Conservation (phyloP, 92 coral and sea anemone genomes). For the Palythoa heliodiscus region DNA sequence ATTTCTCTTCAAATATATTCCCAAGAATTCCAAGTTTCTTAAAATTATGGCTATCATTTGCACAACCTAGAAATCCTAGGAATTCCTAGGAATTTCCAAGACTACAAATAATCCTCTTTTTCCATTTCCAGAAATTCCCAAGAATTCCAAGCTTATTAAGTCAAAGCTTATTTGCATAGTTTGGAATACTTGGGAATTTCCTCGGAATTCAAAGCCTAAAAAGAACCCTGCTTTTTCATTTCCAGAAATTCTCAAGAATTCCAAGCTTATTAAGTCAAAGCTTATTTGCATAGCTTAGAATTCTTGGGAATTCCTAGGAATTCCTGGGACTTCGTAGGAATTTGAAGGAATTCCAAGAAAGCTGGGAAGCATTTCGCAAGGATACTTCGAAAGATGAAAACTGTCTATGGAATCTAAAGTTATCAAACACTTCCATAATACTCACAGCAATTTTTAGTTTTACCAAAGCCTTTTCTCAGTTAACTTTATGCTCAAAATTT, state of each 20-base stretch:
- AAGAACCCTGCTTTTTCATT: conserved; percentile 4
- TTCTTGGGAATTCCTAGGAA: conserved; percentile 21
- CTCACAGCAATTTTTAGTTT: too few relatives aligned
- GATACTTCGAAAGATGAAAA: too few relatives aligned
- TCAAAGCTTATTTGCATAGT: conserved; percentile 11
- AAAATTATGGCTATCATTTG: background rate
- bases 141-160: conserved; percentile 18
- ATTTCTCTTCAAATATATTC: background rate
- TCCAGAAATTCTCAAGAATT: conserved; percentile 23
- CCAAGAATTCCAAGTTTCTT: conserved; percentile 8
- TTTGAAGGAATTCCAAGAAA: too few relatives aligned
- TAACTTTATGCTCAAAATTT: too few relatives aligned
- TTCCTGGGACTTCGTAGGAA: too few relatives aligned
- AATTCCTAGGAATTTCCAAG: conserved; percentile 22
- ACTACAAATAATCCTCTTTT: conserved; percentile 15
- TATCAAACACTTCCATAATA: too few relatives aligned
- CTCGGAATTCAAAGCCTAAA: conserved; percentile 22
- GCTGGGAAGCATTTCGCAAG: conserved; percentile 16
- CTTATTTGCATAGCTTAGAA: conserved; percentile 23
- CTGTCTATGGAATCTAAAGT: too few relatives aligned
- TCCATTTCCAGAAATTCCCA: conserved; percentile 25
- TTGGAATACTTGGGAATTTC: conserved; percentile 17
- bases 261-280: conserved; percentile 16
- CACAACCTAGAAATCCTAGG: conserved; percentile 11
- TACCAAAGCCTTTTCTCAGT: too few relatives aligned